Conservation (phyloP, 2,888 invertebrate genomes). For the Blomia tropicalis region DNA sequence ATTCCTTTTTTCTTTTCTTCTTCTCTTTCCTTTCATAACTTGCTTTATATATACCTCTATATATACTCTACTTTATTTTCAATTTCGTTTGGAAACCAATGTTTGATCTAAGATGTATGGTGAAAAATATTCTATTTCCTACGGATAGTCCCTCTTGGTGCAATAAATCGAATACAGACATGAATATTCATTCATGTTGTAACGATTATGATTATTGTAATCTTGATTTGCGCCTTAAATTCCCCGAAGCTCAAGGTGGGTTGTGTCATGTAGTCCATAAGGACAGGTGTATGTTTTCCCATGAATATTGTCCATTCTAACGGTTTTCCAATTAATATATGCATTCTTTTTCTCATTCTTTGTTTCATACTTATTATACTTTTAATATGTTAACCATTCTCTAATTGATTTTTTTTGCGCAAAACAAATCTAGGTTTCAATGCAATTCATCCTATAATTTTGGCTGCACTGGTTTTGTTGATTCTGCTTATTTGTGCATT, state of each 20-base stretch:
- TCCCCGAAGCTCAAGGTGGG: conserved; percentile 40
- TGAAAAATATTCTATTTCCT: conserved; percentile 7
- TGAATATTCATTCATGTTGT: neutral
- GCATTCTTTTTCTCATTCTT: conserved; percentile 49
- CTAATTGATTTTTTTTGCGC: neutral
- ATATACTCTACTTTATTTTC: conserved; percentile 25
- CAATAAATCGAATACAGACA: conserved; percentile 3
- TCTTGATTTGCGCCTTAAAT: neutral
- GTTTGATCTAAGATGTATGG: neutral
- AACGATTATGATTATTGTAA: neutral
- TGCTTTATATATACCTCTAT: conserved; percentile 23
- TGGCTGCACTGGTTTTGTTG: neutral
- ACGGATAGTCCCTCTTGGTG: conserved; percentile 13
- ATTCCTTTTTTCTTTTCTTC: conserved; percentile 27
- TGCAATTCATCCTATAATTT: no score
- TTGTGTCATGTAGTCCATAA: conserved; percentile 43
- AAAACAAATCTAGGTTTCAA: no score
- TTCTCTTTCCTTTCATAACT: conserved; percentile 25
- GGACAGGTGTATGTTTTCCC: neutral
- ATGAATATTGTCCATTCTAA: neutral
- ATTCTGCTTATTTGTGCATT: neutral
- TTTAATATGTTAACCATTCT: neutral
- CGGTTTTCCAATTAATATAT: conserved; percentile 49
- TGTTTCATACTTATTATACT: conserved; percentile 39
- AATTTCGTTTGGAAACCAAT: neutral